Base-by-base conservation (phyloP, 2,797 vertebrate genomes). In the Sardinella longiceps region DNA sequence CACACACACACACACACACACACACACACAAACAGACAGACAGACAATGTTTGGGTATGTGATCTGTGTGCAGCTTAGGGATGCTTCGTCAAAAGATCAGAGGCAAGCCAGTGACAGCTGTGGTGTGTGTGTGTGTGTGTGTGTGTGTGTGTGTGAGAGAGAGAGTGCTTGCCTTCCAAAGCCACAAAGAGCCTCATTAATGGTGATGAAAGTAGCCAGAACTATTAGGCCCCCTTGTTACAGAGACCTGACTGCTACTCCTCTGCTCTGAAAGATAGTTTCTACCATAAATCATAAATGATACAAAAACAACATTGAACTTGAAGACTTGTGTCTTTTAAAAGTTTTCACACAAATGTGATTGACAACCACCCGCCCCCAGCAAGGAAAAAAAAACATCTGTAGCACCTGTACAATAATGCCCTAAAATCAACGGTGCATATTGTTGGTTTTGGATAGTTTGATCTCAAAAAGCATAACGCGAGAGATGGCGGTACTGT, bases 181-280 rank as follows among this genome's bases (percentile, higher is more conserved):
- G 33, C 70, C 70, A 77, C 70, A 77, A 77, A 37, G 70, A 77
- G 70, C 33, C 70, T 77, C 70, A 77, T 77, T 77, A 77, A 77
- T 39, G 70, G 43, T 43, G 70, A 77, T 77, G 70, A 77, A 37
- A 43, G 70, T 77, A 43, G 70, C 33, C 33, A 23, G 33, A 77
- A 37, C 70, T 39, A 77, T 77, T 77, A 77, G 66, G 0, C 70
- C 70, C 20, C 37, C 70, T 77, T 39, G 70, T 39, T 77, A 77
- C 23, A 25, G 28, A 43, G 70, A 20, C 70, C 70, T 39, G 15
- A 77, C 70, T 39, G 33, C 23, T 33, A 14, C 18, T 20, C 70
- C 33, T 43, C 18, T 43, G 6, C 33, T 43, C 18, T 43, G 6
- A 43, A 43, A 37, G 33, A 77, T 23, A 77, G 33, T 39, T 20